Evolutionary conservation across 2,888 invertebrate species (phyloP).

Genomic region (Agrenia bidenticulata): DNA sequence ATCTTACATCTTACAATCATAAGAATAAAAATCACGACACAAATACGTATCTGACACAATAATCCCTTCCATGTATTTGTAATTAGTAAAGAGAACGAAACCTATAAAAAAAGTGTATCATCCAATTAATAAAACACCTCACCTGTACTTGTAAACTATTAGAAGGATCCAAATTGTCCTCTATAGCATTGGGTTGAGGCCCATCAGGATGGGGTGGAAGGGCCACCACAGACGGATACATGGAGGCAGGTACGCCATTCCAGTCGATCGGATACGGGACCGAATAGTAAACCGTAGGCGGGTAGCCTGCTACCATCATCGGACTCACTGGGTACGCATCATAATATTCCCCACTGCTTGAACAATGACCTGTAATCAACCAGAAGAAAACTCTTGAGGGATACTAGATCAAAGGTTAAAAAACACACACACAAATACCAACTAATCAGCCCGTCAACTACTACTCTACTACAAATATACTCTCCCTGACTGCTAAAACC

Average conservation of each 20-base stretch:
- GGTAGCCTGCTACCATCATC: slow-evolving; percentile 50
- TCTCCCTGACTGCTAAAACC: too few species aligned
- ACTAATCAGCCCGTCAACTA: too few species aligned
- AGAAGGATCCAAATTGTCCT: slow-evolving; percentile 1
- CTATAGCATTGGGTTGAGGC: not conserved
- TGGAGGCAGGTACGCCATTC: slow-evolving; percentile 50
- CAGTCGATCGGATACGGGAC: slow-evolving; percentile 50
- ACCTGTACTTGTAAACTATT: not conserved
- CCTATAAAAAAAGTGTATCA: too few species aligned
- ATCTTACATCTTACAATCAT: too few species aligned
- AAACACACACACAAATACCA: too few species aligned
- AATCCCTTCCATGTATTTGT: too few species aligned
- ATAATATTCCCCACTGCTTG: slow-evolving; percentile 50
- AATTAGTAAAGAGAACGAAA: too few species aligned
- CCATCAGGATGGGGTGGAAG: slow-evolving; percentile 21
- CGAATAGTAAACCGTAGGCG: slow-evolving; percentile 50
- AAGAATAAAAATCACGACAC: too few species aligned
- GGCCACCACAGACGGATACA: slow-evolving; percentile 38
- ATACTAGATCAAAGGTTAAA: too few species aligned
- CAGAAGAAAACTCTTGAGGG: not conserved
- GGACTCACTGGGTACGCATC: slow-evolving; percentile 52
- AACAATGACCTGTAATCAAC: slow-evolving; percentile 44
- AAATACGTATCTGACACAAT: too few species aligned
- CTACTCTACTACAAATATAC: too few species aligned
- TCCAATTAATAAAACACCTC: not conserved